Percentiles rank a stretch among this genome's conserved stretches.
These are phyloP conservation scores for Eublepharis macularius DNA, from an alignment of 2,113 vertebrate genomes.

Conservation along the genomic window DNA sequence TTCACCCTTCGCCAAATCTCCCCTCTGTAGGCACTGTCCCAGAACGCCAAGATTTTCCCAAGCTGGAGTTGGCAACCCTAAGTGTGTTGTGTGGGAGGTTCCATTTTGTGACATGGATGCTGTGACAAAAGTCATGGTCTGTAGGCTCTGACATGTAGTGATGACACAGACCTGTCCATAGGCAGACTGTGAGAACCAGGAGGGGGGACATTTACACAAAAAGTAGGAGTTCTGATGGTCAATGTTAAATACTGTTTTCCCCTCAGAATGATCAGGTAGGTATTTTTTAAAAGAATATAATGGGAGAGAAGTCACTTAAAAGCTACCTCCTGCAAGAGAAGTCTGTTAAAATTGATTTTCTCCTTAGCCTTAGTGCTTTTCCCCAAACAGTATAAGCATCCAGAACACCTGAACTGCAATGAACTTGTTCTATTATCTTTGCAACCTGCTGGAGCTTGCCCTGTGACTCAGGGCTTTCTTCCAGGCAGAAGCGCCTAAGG, in stretches of 20 bases:
- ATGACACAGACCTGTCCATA: not conserved
- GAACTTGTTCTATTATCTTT: conserved; percentile 24
- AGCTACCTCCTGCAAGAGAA: not conserved
- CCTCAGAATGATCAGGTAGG: conserved; percentile 11
- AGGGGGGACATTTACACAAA: too few relatives aligned
- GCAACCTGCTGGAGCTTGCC: conserved; percentile 47
- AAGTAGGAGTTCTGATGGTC: too few relatives aligned
- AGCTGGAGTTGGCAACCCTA: too few relatives aligned
- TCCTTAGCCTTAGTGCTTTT: not conserved
- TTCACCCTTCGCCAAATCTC: too few relatives aligned
- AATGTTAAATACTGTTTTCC: not conserved
- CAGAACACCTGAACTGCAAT: conserved; percentile 32
- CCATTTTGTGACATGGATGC: not conserved
- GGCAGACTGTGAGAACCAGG: not conserved
- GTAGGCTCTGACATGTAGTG: not conserved
- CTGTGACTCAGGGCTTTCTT: conserved; percentile 28
- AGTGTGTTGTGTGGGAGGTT: too few relatives aligned
- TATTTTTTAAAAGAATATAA: conserved; percentile 4
- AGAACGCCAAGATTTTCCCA: too few relatives aligned
- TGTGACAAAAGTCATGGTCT: not conserved
- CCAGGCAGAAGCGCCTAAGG: not conserved
- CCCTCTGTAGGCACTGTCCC: too few relatives aligned
- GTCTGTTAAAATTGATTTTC: not conserved
- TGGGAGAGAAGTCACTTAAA: conserved; percentile 16
- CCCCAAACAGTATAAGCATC: not conserved